phyloP scores from a whole-genome alignment of 2,888 invertebrate species.

The Arrhopalites spinosus region DNA sequence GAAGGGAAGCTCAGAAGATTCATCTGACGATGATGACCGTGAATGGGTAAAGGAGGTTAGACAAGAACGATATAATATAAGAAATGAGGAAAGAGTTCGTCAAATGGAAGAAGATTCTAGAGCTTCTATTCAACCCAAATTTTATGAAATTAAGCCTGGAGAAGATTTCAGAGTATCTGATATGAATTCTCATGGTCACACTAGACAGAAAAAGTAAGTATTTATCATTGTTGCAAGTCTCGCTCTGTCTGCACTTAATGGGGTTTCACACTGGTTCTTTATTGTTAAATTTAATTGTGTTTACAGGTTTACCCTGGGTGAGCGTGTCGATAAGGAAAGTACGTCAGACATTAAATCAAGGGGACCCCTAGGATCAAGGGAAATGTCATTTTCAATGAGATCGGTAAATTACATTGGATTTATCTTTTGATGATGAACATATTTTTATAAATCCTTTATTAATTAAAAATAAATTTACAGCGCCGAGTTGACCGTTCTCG shows the following conservation, averaged over 20 bases:
- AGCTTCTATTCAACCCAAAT: slow-evolving; percentile 61
- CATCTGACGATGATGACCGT: slow-evolving; percentile 79
- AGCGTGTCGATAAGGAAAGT: slow-evolving; percentile 69
- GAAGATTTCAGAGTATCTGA: slow-evolving; percentile 66
- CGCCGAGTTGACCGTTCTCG: slow-evolving; percentile 37
- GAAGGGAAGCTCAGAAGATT: slow-evolving; percentile 61
- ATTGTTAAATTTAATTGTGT: too few relatives aligned
- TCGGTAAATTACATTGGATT: slow-evolving; percentile 59
- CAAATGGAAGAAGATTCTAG: slow-evolving; percentile 57
- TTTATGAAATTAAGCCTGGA: slow-evolving; percentile 68
- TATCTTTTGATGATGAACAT: background rate
- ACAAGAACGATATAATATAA: slow-evolving; percentile 71
- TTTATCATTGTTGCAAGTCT: background rate
- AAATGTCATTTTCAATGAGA: slow-evolving; percentile 77
- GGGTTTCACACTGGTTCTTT: too few relatives aligned
- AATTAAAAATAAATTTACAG: slow-evolving; percentile 9
- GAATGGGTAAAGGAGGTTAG: slow-evolving; percentile 80
- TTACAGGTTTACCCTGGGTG: slow-evolving; percentile 68
- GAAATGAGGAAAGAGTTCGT: slow-evolving; percentile 63
- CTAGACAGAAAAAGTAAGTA: slow-evolving; percentile 16
- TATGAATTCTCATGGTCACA: slow-evolving; percentile 58
- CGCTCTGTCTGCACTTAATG: background rate
- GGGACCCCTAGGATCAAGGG: slow-evolving; percentile 72
- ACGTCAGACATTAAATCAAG: slow-evolving; percentile 63
- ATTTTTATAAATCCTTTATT: background rate